A percentile compares a stretch with the other conserved stretches of the same genome.
phyloP scores from a whole-genome alignment of 1,140 invertebrate species.

The Anoplolepis gracilipes region DNA sequence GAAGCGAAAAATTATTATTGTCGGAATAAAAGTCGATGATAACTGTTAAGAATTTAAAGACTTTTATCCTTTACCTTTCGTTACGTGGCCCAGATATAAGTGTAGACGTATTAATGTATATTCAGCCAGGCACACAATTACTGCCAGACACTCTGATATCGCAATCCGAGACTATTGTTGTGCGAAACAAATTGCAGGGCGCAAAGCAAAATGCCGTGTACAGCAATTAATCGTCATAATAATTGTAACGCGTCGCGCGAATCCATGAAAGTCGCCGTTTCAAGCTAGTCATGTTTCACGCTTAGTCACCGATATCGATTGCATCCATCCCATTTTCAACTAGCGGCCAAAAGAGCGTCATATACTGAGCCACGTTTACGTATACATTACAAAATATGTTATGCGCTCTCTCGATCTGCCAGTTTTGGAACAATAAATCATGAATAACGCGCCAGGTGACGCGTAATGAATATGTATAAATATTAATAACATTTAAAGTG shows the following conservation, averaged over 20 bases:
- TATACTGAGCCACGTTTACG: conserved; percentile 47
- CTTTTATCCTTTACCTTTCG: conserved; percentile 53
- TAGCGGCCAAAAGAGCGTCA: conserved; percentile 22
- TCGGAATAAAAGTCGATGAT: conserved; percentile 15
- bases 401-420: conserved; percentile 45
- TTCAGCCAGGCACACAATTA: conserved; percentile 35
- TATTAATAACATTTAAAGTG: conserved; percentile 4
- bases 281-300: conserved; percentile 70
- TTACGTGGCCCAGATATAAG: conserved; percentile 56
- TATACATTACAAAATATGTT: conserved; percentile 37
- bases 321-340: conserved; percentile 46
- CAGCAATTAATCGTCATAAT: conserved; percentile 54
- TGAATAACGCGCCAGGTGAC: neutral
- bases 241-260: conserved; percentile 30
- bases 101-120: conserved; percentile 34
- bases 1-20: conserved; percentile 6
- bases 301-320: conserved; percentile 63
- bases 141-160: conserved; percentile 49
- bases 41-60: conserved; percentile 64
- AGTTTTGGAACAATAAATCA: conserved; percentile 52
- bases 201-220: conserved; percentile 43
- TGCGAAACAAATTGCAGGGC: conserved; percentile 44
- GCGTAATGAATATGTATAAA: conserved; percentile 31
- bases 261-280: conserved; percentile 63
- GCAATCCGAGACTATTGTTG: conserved; percentile 48